Percentiles rank a stretch among this genome's conserved stretches.
These are phyloP conservation scores for Drosophila lini DNA, from an alignment of 1,140 invertebrate genomes.

Conservation along the genomic window DNA sequence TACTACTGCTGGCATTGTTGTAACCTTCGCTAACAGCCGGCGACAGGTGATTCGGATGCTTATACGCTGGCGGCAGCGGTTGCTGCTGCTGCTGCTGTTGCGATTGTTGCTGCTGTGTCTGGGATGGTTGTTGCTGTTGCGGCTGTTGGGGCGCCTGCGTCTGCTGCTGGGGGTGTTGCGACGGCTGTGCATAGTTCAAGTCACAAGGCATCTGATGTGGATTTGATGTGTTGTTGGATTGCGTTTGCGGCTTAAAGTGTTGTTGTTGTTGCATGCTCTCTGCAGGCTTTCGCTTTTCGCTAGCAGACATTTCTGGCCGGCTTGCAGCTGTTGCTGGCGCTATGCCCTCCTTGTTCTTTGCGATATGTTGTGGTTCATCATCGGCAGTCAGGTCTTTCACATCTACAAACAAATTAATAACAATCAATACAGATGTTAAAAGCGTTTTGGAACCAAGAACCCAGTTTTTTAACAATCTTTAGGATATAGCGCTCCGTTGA, in stretches of 20 bases:
- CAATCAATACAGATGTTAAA: too few species aligned
- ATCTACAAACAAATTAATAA: conserved; percentile 24
- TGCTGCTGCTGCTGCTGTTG: conserved; percentile 28
- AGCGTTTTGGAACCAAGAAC: too few species aligned
- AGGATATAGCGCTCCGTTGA: too few species aligned
- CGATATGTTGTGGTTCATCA: conserved; percentile 26
- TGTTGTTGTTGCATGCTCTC: conserved; percentile 21
- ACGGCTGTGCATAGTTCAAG: conserved; percentile 52
- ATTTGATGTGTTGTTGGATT: conserved; percentile 41
- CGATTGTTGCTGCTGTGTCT: neutral
- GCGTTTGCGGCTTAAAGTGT: conserved; percentile 49
- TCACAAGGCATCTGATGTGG: conserved; percentile 54
- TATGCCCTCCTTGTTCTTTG: conserved; percentile 30
- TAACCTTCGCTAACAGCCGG: conserved; percentile 38
- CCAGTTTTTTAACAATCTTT: too few species aligned
- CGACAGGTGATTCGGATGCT: conserved; percentile 61
- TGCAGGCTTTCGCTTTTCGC: conserved; percentile 15
- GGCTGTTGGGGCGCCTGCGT: conserved; percentile 21
- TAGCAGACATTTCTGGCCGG: conserved; percentile 18
- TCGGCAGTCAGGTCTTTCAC: conserved; percentile 36
- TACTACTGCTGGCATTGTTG: conserved; percentile 58
- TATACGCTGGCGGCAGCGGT: conserved; percentile 39
- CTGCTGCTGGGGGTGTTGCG: conserved; percentile 20
- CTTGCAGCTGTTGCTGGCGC: conserved; percentile 11
- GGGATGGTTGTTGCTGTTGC: conserved; percentile 20